Base-by-base conservation (phyloP, 2,888 invertebrate species). In the Hofmannophila pseudospretella region DNA sequence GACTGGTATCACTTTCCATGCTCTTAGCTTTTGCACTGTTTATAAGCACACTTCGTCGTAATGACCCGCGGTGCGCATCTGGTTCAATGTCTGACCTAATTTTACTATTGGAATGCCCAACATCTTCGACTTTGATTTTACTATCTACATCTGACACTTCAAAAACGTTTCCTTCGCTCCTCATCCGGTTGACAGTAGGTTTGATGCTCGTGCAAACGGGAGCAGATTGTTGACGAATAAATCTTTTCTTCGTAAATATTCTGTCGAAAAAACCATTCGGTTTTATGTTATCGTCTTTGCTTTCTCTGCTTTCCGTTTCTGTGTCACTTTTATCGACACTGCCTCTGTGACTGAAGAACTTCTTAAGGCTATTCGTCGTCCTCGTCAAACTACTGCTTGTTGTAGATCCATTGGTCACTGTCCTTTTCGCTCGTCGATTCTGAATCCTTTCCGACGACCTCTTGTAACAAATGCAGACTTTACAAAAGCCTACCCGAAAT, bases 401-500 rank as follows among this genome's bases (percentile, higher is more conserved):
- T 0, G 87, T 88, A 0, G 91, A 90, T 2, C 89, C 90, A 16
- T 89, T 90, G 13, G 90, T 91, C 9, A 88, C 79, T 1, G 90
- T 91, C 41, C 88, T 71, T 25, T 73, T 70, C 2, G 63, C 73
- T 44, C 82, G 65, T 44, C 84, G 79, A 38, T 85, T 78, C 39
- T 81, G 81, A 26, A 77, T 67, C 30, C 58, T 59, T 29, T 71
- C 74, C 9, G 65, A 55, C n/a, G 75, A 76, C 34, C 78, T 79
- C 38, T 78, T 86, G 38, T 85, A 87, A 49, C 89, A 85, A 27
- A 90, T 88, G 58, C 91, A 93, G 0, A 94, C 88, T 58, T 89
- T 89, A 38, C 92, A 86, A 58, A 95, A 95, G 0, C 94, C 95
- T 38, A 91, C 89, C 2, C 96, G 90, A 66, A 97, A 97, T 78